Conservation (phyloP, 2,113 vertebrate genomes). For the Loxodonta africana region DNA sequence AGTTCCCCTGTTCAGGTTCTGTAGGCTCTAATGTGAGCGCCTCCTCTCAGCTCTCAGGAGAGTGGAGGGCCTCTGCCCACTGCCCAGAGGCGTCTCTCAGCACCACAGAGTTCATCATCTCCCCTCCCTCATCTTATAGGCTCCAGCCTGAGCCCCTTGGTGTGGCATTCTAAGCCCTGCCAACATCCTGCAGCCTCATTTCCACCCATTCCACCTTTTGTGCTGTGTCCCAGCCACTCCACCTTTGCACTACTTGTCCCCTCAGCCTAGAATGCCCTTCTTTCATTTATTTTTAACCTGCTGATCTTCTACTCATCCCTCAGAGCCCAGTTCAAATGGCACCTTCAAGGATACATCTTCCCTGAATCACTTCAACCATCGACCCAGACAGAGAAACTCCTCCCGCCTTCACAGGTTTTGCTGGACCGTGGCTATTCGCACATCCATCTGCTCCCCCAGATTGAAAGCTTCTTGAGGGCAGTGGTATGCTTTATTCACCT, state of each 20-base stretch:
- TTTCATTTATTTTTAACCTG: background rate
- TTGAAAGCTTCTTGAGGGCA: background rate
- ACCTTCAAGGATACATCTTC: background rate
- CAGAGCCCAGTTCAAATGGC: constrained; percentile 30
- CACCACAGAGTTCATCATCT: background rate
- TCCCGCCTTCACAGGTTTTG: background rate
- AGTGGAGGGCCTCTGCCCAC: background rate
- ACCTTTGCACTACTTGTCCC: background rate
- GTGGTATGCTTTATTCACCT: background rate
- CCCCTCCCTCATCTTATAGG: background rate
- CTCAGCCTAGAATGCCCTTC: background rate
- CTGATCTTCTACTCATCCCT: constrained; percentile 6
- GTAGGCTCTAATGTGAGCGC: background rate
- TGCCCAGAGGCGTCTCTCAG: background rate
- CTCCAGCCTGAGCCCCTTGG: background rate
- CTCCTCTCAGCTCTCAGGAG: background rate
- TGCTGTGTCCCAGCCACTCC: background rate
- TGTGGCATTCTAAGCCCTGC: background rate
- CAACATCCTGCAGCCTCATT: background rate
- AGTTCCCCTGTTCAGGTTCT: background rate
- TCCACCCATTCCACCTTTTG: background rate
- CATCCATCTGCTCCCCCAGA: background rate
- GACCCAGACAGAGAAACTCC: background rate
- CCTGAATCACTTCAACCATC: background rate
- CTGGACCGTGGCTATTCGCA: background rate